phyloP scores from a whole-genome alignment of 2,888 invertebrate genomes.

The Spodoptera littoralis region DNA sequence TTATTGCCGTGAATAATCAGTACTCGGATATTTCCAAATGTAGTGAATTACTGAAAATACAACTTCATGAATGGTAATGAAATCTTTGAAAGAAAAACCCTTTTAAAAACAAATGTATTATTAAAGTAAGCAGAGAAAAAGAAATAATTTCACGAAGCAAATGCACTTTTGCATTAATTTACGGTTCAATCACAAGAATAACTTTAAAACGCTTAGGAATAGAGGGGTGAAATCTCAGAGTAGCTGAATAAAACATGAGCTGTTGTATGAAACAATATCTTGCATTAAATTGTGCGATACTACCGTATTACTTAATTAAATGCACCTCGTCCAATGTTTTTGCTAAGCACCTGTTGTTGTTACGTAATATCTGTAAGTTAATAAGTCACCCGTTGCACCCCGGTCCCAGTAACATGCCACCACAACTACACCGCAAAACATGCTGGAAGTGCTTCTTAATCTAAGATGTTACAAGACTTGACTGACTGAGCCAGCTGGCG shows the following conservation, averaged over 20 bases:
- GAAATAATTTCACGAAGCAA: too few species aligned
- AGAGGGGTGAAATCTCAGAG: too few species aligned
- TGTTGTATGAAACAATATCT: constrained; percentile 26
- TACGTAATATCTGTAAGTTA: constrained; percentile 67
- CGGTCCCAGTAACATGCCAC: constrained; percentile 30
- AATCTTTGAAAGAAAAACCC: too few species aligned
- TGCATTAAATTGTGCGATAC: constrained; percentile 19
- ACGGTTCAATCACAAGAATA: too few species aligned
- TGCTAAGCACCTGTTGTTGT: constrained; percentile 71
- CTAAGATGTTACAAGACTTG: neutral
- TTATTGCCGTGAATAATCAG: constrained; percentile 1
- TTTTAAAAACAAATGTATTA: too few species aligned
- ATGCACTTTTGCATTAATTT: too few species aligned
- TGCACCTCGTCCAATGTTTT: constrained; percentile 55
- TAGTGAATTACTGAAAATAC: too few species aligned
- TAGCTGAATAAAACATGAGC: neutral
- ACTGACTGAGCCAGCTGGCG: too few species aligned
- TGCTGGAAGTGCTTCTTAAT: constrained; percentile 24
- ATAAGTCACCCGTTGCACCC: constrained; percentile 64
- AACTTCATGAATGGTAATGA: too few species aligned
- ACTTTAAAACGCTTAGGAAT: too few species aligned
- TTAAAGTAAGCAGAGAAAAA: too few species aligned
- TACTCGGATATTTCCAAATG: too few species aligned
- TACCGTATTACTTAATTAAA: constrained; percentile 56
- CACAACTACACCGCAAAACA: constrained; percentile 22